Evolutionary conservation across 2,888 invertebrate genomes (phyloP).

Genomic region (Digitonthophagus gazella): DNA sequence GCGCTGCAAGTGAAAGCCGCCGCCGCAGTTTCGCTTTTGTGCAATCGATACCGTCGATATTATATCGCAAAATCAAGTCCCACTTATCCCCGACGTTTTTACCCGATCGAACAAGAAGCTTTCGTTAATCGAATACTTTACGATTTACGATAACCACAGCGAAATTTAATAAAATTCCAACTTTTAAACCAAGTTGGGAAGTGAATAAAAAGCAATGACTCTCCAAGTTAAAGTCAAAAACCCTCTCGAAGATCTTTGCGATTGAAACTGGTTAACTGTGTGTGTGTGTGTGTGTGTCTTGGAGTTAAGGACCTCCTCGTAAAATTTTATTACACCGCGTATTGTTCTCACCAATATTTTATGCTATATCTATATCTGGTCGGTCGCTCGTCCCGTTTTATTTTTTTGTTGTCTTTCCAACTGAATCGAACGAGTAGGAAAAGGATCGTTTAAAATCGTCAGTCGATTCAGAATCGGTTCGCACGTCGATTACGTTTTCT

Average conservation of each 20-base stretch:
- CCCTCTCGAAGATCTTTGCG: conserved; percentile 8
- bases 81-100: neutral
- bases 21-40: neutral
- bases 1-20: neutral
- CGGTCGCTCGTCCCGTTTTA: conserved; percentile 17
- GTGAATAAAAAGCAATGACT: conserved; percentile 10
- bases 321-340: conserved; percentile 45
- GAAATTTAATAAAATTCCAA: conserved; percentile 3
- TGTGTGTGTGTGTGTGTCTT: too few species aligned
- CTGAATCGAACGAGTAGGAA: neutral
- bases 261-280: conserved; percentile 3
- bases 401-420: conserved; percentile 24
- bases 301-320: too few species aligned
- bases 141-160: neutral
- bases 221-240: neutral
- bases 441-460: neutral
- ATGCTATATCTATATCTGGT: conserved; percentile 42
- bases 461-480: neutral
- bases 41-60: neutral
- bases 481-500: neutral
- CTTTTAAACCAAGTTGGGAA: neutral
- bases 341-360: conserved; percentile 47
- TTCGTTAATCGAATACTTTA: too few species aligned
- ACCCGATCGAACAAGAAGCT: neutral
- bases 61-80: neutral